Percentiles rank a stretch among this genome's conserved stretches.
phyloP scores from a whole-genome alignment of 2,888 invertebrate genomes.

The Pristionchus maxplancki region DNA sequence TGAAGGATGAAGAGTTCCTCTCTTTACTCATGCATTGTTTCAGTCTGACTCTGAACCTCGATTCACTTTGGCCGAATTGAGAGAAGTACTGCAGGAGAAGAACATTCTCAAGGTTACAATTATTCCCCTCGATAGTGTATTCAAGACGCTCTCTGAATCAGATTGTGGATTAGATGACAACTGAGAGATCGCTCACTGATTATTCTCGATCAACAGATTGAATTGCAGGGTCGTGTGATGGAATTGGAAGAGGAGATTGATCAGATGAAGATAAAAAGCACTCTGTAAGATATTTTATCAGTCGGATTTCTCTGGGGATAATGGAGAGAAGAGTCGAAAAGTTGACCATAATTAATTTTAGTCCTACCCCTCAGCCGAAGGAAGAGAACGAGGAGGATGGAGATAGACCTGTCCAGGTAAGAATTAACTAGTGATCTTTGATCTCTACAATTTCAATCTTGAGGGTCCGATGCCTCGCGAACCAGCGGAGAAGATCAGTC shows the following conservation, averaged over 20 bases:
- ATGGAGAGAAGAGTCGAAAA: background rate
- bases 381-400: conserved; percentile 2
- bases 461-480: conserved; percentile 97
- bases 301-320: background rate
- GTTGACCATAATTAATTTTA: background rate
- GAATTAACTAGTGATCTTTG: background rate
- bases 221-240: conserved; percentile 83
- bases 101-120: conserved; percentile 88
- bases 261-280: conserved; percentile 55
- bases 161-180: background rate
- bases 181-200: background rate
- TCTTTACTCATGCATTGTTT: background rate
- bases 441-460: background rate
- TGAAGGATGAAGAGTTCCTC: background rate
- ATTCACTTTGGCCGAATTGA: conserved; percentile 89
- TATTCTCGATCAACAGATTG: background rate
- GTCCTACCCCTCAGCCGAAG: background rate
- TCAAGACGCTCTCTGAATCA: background rate
- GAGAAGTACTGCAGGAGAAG: conserved; percentile 91
- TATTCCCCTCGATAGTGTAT: background rate
- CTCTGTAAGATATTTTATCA: background rate
- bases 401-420: conserved; percentile 36
- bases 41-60: conserved; percentile 83
- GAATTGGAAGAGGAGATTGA: conserved; percentile 94
- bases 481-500: conserved; percentile 92